Base-by-base conservation (phyloP, 1,140 invertebrate genomes). In the Tenebrio molitor region DNA sequence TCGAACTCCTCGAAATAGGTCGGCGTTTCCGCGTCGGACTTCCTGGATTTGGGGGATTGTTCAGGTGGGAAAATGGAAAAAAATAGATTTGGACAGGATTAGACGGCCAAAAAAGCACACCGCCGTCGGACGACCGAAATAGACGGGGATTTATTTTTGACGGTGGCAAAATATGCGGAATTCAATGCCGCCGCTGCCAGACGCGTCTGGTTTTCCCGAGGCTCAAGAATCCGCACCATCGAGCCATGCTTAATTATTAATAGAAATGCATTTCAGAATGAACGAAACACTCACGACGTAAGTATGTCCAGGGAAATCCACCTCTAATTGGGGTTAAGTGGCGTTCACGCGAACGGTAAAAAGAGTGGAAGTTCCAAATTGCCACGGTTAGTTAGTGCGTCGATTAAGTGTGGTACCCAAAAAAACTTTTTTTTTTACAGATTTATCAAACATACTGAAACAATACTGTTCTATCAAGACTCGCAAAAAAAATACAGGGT, bases 181-280 rank as follows among this genome's bases (percentile, higher is more conserved):
- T 72, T 65, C 70, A 66, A 58, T 33, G 34, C 23, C 58, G 39
- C 21, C n/a, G 42, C 39, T 29, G 63, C 63, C 63, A 72, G 58
- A 72, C 70, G 64, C 23, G 70, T 72, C 58, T 65, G 70, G 70
- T 72, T 66, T 65, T 72, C 46, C 46, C 46, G 25, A 29, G 8
- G 25, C 25, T 29, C 25, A 53, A 53, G 17, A 53, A 53, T 53
- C 46, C 15, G 2, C 42, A 29, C 3, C 25, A 29, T 29, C 3
- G 25, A 17, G 42, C 42, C 46, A 23, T 53, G 17, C 1, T 25
- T 12, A 23, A 53, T 23, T 53, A 53, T 53, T 53, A 23, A 23
- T 53, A 53, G 46, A 53, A 53, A 23, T 53, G 46, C 46, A 19
- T 53, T 53, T 53, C 46, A 53, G 46, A 53, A 53, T 53, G 46